phyloP scores from a whole-genome alignment of 2,888 invertebrate genomes.

The Diachrysia chrysitis region DNA sequence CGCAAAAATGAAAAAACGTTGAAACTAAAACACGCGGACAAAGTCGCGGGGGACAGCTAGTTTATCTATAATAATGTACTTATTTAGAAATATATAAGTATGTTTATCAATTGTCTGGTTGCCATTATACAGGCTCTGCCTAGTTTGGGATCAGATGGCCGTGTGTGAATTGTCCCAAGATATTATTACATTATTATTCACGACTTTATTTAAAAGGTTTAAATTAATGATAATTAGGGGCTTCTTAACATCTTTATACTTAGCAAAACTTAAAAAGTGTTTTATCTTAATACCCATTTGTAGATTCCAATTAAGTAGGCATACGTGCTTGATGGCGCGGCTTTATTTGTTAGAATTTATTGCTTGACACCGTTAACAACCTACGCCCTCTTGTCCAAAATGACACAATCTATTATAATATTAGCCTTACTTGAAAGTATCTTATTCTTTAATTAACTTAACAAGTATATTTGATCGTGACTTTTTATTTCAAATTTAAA shows the following conservation, averaged over 20 bases:
- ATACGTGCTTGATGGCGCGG: not conserved
- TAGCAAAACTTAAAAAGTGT: not conserved
- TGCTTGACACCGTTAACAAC: constrained; percentile 39
- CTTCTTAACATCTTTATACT: not conserved
- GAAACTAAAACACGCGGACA: no score
- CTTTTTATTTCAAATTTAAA: not conserved
- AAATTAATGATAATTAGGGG: not conserved
- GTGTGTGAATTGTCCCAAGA: no score
- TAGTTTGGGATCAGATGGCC: no score
- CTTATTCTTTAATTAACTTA: constrained; percentile 10
- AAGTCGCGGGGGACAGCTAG: no score
- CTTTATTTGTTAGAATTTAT: constrained; percentile 23
- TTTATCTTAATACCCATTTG: not conserved
- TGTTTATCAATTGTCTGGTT: no score
- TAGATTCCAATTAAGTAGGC: constrained; percentile 10
- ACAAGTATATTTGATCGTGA: not conserved
- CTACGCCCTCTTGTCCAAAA: constrained; percentile 44
- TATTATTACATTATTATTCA: no score
- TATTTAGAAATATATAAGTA: no score
- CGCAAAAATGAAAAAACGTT: no score
- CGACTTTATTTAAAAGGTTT: no score
- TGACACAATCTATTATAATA: constrained; percentile 20
- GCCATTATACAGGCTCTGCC: no score
- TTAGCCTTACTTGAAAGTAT: constrained; percentile 30
- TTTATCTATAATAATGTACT: no score